Percentiles rank a stretch among this genome's conserved stretches.
Evolutionary conservation across 1,140 invertebrate species (phyloP).

Genomic region (Riptortus pedestris): DNA sequence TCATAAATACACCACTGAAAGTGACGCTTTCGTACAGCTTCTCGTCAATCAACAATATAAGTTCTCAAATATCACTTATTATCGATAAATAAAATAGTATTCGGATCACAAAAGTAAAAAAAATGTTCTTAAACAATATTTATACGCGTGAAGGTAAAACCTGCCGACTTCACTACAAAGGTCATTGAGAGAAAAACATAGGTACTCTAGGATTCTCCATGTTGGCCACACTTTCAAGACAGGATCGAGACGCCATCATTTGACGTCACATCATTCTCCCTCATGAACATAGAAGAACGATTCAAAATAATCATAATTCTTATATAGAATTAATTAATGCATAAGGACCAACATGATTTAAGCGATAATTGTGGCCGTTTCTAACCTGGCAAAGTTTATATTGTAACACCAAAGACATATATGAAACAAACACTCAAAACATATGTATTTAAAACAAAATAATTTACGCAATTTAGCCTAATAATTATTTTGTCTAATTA

Average conservation of each 20-base stretch:
- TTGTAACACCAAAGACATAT: too few species aligned
- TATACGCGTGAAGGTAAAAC: background rate
- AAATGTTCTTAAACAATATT: background rate
- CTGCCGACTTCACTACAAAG: background rate
- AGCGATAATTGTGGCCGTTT: too few species aligned
- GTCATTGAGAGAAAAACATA: background rate
- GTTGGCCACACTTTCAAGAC: background rate
- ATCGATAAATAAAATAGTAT: background rate
- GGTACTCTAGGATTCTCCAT: background rate
- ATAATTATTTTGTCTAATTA: too few species aligned
- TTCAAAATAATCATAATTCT: too few species aligned
- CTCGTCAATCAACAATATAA: background rate
- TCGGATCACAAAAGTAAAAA: background rate
- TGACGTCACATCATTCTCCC: too few species aligned
- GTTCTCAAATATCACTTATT: background rate
- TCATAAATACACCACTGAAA: background rate
- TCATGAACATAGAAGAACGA: too few species aligned
- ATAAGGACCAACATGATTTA: too few species aligned
- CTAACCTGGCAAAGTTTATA: too few species aligned
- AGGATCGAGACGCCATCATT: background rate
- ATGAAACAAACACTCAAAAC: too few species aligned
- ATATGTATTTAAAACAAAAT: too few species aligned
- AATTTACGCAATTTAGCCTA: too few species aligned
- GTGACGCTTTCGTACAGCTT: background rate
- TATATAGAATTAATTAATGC: too few species aligned